A percentile compares a stretch with the other conserved stretches of the same genome.
Evolutionary conservation across 2,888 invertebrate species (phyloP).

Genomic region (Hyposoter dolosus): DNA sequence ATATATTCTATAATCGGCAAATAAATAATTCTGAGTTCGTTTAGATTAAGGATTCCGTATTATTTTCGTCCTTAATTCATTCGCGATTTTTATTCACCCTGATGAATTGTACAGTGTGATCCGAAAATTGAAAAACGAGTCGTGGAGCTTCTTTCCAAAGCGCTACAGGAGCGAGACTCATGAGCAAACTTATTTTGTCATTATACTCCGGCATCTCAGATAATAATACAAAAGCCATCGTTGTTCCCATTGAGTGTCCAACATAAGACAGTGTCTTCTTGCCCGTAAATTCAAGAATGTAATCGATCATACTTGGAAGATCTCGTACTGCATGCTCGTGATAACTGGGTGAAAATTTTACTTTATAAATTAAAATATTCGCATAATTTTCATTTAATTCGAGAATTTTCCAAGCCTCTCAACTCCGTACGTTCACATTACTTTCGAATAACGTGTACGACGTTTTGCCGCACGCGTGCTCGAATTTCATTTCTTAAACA

Average conservation of each 20-base stretch:
- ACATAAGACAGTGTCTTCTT: conserved; percentile 88
- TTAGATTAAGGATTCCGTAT: not conserved
- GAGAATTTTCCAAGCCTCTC: not conserved
- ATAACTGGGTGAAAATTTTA: conserved; percentile 86
- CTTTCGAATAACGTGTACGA: not conserved
- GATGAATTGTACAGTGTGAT: not conserved
- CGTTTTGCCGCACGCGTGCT: not conserved
- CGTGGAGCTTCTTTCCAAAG: conserved; percentile 47
- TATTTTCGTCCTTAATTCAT: not conserved
- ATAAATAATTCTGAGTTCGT: not conserved
- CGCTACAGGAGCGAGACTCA: conserved; percentile 74
- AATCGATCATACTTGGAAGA: conserved; percentile 92
- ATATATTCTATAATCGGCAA: conserved; percentile 9
- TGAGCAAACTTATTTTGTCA: conserved; percentile 87
- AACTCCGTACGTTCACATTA: not conserved
- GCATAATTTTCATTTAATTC: not conserved
- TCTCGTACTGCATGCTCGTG: conserved; percentile 94
- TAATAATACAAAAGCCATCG: conserved; percentile 89
- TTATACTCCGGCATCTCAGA: conserved; percentile 89
- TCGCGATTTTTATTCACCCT: not conserved
- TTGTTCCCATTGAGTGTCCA: conserved; percentile 96
- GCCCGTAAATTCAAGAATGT: conserved; percentile 86
- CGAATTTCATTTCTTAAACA: not conserved
- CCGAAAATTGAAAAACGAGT: not conserved
- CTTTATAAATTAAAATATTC: not conserved